Evolutionary conservation across 1,140 invertebrate genomes (phyloP), one percentile per base, ranked within the genome.

Genomic region (Lordiphosa stackelbergi): DNA sequence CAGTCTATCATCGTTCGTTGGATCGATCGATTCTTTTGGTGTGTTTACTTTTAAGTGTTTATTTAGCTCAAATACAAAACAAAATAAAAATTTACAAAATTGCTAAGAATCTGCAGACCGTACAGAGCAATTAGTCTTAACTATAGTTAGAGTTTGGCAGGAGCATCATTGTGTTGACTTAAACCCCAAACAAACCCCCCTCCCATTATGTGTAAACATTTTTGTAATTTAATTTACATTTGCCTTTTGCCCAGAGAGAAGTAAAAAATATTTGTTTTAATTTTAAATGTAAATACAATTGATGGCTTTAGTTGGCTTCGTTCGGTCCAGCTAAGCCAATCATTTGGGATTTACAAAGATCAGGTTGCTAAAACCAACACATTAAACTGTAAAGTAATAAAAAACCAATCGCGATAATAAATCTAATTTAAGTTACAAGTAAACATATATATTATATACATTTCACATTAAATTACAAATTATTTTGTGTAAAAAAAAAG

Each of bases 11-110:
- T 51, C 54, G 53, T 69, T 19, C 42, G 28, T 24, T 46, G 45
- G 11, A 51, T 54, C 41, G 11, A 51, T 54, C 41, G 49, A 22
- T 48, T 4, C 16, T 38, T 49, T 58, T 63, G 42, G 57, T 47
- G 57, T 59, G 51, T 73, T 79, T 65, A 45, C n/a, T 31, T 69
- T 64, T 70, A 74, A 79, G 59, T 78, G 64, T 69, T 74, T 69
- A 56, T 70, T 79, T 73, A 78, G 73, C 73, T 78, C 73, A 78
- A 78, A 77, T 73, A 68, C 48, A 60, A 28, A 59, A 47, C 48
- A 65, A 54, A 24, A 54, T n/a, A 24, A 12, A 48, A 56, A 60
- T 52, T 49, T 36, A 41, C 40, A 41, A 42, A 42, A 41, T 31
- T 31, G 28, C 28, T 31, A 54, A 42, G 37, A 54, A 66, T 58